phyloP scores from a whole-genome alignment of 2,888 invertebrate species.

The Busseola fusca region DNA sequence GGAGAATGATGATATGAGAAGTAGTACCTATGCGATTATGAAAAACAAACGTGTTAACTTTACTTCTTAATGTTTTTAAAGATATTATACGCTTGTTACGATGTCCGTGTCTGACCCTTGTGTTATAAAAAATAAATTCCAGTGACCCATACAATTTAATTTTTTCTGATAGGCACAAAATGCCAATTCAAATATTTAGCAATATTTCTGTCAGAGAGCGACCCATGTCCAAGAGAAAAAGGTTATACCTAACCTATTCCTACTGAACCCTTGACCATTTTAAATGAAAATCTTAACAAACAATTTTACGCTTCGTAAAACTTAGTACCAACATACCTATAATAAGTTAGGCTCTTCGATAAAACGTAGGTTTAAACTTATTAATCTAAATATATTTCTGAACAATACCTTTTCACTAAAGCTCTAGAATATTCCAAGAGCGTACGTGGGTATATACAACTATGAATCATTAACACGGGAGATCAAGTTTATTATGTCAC shows the following conservation, averaged over 20 bases:
- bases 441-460: not conserved
- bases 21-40: not conserved
- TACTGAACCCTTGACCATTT: not conserved
- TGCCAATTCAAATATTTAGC: constrained; percentile 2
- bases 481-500: not conserved
- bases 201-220: constrained; percentile 4
- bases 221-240: constrained; percentile 12
- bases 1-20: no score
- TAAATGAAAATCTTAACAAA: constrained; percentile 3
- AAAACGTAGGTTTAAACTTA: not conserved
- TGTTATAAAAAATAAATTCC: not conserved
- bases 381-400: not conserved
- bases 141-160: not conserved
- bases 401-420: not conserved
- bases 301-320: constrained; percentile 5
- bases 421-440: not conserved
- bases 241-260: constrained; percentile 1
- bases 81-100: not conserved
- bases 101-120: not conserved
- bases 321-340: not conserved
- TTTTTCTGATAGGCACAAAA: not conserved
- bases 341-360: not conserved
- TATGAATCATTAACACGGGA: not conserved
- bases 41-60: not conserved
- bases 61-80: not conserved